phyloP scores from a whole-genome alignment of 2,113 vertebrate genomes.

The Enhydra lutris region DNA sequence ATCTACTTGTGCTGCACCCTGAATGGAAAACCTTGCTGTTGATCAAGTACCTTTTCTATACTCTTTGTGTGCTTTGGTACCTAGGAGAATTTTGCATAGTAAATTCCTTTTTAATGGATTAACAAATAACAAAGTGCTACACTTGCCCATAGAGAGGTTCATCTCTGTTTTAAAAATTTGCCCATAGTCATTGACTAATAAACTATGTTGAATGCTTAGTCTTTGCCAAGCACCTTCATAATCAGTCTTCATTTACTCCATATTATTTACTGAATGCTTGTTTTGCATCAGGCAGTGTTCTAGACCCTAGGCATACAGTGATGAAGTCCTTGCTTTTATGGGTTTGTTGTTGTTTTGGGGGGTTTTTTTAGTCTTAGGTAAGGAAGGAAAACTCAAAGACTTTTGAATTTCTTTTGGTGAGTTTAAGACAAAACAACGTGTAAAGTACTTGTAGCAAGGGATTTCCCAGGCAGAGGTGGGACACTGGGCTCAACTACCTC shows the following conservation, averaged over 20 bases:
- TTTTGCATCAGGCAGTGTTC: neutral
- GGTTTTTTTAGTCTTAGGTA: neutral
- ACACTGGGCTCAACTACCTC: neutral
- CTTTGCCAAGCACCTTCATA: neutral
- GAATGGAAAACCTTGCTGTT: neutral
- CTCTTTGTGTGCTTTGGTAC: neutral
- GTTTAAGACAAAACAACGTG: constrained; percentile 10
- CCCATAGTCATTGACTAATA: neutral
- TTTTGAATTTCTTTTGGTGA: neutral
- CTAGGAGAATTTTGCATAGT: neutral
- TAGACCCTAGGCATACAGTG: neutral
- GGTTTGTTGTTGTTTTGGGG: neutral
- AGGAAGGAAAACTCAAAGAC: constrained; percentile 29
- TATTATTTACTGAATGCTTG: neutral
- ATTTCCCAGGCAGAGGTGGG: neutral
- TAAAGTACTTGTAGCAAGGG: neutral
- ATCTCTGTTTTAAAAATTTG: neutral
- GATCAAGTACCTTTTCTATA: neutral
- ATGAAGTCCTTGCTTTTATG: neutral
- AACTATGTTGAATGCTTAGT: neutral
- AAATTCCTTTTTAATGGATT: neutral
- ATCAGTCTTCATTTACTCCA: neutral
- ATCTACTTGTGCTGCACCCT: neutral
- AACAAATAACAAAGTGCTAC: neutral
- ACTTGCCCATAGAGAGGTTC: neutral